A percentile compares a stretch with the other conserved stretches of the same genome.
Evolutionary conservation across 2,797 vertebrate species (phyloP).

Genomic region (Loriculus beryllinus): DNA sequence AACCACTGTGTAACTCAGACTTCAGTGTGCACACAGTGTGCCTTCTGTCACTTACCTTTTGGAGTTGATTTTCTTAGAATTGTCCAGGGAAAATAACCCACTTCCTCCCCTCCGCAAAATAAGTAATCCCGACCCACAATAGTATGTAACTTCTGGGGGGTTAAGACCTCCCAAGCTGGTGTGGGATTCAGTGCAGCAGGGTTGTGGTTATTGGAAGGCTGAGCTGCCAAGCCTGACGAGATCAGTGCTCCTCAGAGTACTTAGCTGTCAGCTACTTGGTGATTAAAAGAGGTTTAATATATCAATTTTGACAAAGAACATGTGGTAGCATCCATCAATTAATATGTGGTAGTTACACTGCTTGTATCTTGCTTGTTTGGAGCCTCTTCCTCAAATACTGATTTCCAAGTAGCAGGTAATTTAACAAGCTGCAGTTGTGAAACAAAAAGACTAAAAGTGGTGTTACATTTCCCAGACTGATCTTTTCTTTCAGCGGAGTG

Average conservation of each 20-base stretch:
- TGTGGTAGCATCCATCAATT: not conserved
- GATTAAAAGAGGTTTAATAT: not conserved
- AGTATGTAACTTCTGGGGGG: not conserved
- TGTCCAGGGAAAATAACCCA: not conserved
- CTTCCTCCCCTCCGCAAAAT: accelerated
- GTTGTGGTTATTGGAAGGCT: not conserved
- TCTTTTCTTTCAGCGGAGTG: not conserved
- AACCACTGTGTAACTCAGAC: not conserved
- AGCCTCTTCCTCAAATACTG: not conserved
- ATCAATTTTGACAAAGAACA: not conserved
- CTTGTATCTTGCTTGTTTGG: not conserved
- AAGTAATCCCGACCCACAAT: not conserved
- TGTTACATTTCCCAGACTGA: not conserved
- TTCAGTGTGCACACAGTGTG: not conserved
- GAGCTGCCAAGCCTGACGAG: not conserved
- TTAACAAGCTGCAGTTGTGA: not conserved
- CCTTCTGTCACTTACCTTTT: not conserved
- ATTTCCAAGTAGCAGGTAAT: not conserved
- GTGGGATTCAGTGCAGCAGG: not conserved
- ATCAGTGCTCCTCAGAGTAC: not conserved
- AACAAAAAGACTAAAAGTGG: too few species aligned
- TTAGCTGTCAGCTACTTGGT: not conserved
- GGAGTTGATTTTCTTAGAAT: not conserved
- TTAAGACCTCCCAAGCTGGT: not conserved
- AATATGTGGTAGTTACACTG: not conserved